phyloP scores from a whole-genome alignment of 1,140 invertebrate genomes.

The Thaumetopoea pityocampa region DNA sequence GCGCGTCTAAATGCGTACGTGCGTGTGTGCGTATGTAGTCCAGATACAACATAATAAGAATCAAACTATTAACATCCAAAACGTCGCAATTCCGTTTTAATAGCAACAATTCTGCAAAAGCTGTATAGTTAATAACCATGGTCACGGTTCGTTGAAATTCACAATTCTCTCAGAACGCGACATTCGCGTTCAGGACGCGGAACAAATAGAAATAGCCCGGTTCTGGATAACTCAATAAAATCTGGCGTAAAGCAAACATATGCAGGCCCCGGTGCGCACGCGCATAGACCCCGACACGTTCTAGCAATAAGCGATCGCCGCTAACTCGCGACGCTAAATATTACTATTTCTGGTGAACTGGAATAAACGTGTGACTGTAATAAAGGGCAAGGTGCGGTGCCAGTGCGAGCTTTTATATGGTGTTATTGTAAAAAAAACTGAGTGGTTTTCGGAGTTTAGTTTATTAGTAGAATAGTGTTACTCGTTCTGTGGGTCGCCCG shows the following conservation, averaged over 20 bases:
- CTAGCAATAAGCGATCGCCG: slow-evolving; percentile 26
- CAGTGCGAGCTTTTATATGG: slow-evolving; percentile 2
- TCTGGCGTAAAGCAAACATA: slow-evolving; percentile 15
- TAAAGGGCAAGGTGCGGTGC: slow-evolving; percentile 4
- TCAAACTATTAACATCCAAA: no score
- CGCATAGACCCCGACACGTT: slow-evolving; percentile 26
- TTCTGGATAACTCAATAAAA: slow-evolving; percentile 20
- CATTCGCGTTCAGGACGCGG: no score
- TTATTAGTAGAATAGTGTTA: neutral
- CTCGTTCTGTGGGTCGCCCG: no score
- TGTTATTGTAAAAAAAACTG: slow-evolving; percentile 5
- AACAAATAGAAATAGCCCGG: slow-evolving; percentile 17
- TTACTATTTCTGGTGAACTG: slow-evolving; percentile 41
- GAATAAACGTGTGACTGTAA: slow-evolving; percentile 36
- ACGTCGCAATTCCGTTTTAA: no score
- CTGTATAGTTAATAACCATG: no score
- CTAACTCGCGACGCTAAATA: slow-evolving; percentile 17
- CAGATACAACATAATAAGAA: no score
- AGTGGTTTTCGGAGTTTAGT: slow-evolving; percentile 2
- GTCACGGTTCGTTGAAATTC: no score
- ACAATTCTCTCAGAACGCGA: no score
- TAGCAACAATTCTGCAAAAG: no score
- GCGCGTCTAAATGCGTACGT: no score
- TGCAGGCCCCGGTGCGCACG: slow-evolving; percentile 1
- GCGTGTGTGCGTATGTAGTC: no score